These are phyloP conservation scores for Promerops cafer DNA, from an alignment of 2,113 vertebrate species.

Conservation along the genomic window DNA sequence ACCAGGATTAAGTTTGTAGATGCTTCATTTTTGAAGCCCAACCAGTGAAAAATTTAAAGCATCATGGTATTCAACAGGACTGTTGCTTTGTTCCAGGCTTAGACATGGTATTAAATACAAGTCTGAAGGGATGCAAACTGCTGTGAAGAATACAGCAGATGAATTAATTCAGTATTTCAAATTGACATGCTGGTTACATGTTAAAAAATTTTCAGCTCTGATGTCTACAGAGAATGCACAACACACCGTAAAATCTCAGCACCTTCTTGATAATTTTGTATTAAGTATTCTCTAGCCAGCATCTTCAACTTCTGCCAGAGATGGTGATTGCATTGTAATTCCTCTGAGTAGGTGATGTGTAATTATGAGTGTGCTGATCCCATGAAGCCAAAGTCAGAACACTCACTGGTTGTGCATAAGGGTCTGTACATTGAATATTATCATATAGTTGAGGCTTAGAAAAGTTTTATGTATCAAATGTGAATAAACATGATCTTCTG, in stretches of 20 bases:
- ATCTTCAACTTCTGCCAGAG: neutral
- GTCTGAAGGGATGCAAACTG: neutral
- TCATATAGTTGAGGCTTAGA: neutral
- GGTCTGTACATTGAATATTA: neutral
- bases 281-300: neutral
- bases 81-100: neutral
- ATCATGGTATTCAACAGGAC: neutral
- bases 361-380: neutral
- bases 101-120: neutral
- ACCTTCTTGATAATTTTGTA: neutral
- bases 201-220: neutral
- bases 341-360: neutral
- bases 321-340: neutral
- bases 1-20: neutral
- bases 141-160: neutral
- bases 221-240: neutral
- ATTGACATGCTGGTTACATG: neutral
- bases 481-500: neutral
- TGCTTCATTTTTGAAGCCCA: neutral
- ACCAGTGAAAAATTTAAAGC: neutral
- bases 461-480: rapidly evolving
- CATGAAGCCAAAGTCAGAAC: neutral
- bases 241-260: neutral
- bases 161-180: neutral
- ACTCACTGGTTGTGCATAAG: neutral